Conservation (phyloP, 2,888 invertebrate species). For the Leptopterna dolabrata region DNA sequence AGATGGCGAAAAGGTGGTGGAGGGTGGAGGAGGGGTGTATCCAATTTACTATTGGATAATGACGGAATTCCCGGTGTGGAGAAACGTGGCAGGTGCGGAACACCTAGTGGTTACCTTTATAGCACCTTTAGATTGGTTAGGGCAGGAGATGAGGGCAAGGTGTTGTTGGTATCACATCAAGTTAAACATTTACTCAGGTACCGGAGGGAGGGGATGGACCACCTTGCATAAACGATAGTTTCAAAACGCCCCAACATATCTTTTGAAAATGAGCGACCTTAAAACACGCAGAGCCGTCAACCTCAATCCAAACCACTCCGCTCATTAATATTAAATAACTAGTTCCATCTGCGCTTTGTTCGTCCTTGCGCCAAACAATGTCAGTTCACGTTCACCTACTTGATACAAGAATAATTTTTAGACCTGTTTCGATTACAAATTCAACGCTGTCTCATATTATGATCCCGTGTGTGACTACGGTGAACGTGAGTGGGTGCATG, state of each 20-base stretch:
- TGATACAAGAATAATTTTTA: not conserved
- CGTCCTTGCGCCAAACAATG: not conserved
- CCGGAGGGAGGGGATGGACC: constrained; percentile 4
- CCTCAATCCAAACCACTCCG: not conserved
- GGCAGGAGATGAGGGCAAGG: constrained; percentile 11
- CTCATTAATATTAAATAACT: constrained; percentile 37
- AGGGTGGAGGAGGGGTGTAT: not conserved
- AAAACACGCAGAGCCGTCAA: constrained; percentile 22
- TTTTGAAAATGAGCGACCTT: constrained; percentile 24
- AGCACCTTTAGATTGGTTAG: constrained; percentile 13
- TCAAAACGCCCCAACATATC: constrained; percentile 7
- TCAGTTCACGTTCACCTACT: not conserved
- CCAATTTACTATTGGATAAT: constrained; percentile 29
- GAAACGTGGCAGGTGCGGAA: not conserved
- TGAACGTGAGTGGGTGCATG: no score
- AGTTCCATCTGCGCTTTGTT: not conserved
- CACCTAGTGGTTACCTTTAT: constrained; percentile 8
- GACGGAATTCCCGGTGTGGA: not conserved
- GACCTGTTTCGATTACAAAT: not conserved
- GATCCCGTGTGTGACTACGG: no score
- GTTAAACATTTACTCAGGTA: constrained; percentile 53
- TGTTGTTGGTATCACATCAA: constrained; percentile 37
- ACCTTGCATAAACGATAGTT: constrained; percentile 37
- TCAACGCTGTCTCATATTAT: not conserved
- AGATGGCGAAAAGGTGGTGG: not conserved